Percentiles rank a stretch among this genome's conserved stretches.
Evolutionary conservation across 2,888 invertebrate species (phyloP).

Genomic region (Pandemis corylana): DNA sequence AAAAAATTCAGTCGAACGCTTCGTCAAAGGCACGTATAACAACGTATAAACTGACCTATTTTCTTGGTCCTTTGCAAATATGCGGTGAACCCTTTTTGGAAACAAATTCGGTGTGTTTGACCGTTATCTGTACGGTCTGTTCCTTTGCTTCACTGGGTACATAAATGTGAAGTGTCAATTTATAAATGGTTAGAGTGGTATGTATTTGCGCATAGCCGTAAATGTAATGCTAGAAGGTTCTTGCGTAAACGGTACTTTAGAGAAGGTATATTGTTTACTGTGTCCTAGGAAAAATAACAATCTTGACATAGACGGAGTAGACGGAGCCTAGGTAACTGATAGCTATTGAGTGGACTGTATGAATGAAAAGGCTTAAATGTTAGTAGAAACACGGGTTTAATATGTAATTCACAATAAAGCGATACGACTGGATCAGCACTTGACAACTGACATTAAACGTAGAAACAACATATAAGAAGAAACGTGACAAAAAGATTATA

Average conservation of each 20-base stretch:
- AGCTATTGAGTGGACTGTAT: too few relatives aligned
- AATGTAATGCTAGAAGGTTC: constrained; percentile 1
- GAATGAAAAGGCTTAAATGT: too few relatives aligned
- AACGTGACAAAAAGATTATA: too few relatives aligned
- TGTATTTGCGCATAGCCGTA: constrained; percentile 6
- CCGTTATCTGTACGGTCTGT: constrained; percentile 34
- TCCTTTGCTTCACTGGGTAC: constrained; percentile 40
- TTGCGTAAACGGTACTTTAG: not conserved
- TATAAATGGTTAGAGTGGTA: constrained; percentile 28
- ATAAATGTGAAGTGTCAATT: constrained; percentile 39
- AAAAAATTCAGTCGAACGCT: constrained; percentile 41
- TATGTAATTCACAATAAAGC: too few relatives aligned
- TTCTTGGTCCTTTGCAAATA: constrained; percentile 45
- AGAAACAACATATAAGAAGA: too few relatives aligned
- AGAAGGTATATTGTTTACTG: not conserved
- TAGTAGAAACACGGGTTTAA: too few relatives aligned
- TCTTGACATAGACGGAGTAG: too few relatives aligned
- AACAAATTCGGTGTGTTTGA: constrained; percentile 39
- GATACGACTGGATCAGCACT: too few relatives aligned
- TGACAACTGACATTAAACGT: too few relatives aligned
- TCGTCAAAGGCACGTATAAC: constrained; percentile 39
- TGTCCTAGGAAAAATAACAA: too few relatives aligned
- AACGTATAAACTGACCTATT: constrained; percentile 41
- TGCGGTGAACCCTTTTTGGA: constrained; percentile 40
- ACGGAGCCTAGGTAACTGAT: too few relatives aligned